Evolutionary conservation across 2,113 vertebrate species (phyloP).

Genomic region (Shinisaurus crocodilurus): DNA sequence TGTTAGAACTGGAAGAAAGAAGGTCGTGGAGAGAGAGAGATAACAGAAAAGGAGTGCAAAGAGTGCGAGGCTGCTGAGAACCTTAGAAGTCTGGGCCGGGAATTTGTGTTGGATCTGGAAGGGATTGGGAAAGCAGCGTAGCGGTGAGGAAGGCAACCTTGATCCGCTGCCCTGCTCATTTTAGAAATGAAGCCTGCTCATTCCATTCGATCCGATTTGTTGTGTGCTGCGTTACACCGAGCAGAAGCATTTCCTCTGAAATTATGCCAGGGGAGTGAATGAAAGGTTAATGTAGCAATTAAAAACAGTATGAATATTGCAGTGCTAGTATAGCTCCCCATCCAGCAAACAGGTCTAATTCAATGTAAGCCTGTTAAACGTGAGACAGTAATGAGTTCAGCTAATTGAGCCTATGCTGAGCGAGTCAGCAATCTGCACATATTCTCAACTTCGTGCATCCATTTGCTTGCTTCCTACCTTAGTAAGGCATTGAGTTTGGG

Average conservation of each 20-base stretch:
- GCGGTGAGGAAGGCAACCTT: not conserved
- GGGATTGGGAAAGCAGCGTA: not conserved
- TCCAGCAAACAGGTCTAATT: constrained; percentile 68
- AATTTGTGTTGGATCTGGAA: not conserved
- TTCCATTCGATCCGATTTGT: constrained; percentile 48
- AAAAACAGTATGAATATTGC: constrained; percentile 75
- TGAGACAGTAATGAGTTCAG: constrained; percentile 67
- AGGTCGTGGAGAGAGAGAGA: not conserved
- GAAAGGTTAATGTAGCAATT: constrained; percentile 76
- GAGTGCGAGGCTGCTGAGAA: not conserved
- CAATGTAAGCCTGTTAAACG: constrained; percentile 67
- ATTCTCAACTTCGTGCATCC: constrained; percentile 21
- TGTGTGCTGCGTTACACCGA: constrained; percentile 43
- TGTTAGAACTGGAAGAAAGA: too few relatives aligned
- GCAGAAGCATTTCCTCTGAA: constrained; percentile 58
- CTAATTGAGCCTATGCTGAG: constrained; percentile 69
- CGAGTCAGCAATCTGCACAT: constrained; percentile 53
- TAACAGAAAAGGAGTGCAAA: not conserved
- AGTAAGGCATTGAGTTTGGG: constrained; percentile 19
- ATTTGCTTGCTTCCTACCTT: constrained; percentile 56
- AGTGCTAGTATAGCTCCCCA: constrained; percentile 62
- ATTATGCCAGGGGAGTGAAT: constrained; percentile 62
- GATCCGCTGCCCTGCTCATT: not conserved
- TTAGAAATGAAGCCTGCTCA: not conserved
- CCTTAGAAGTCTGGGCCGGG: not conserved